Conservation (phyloP, 92 coral and sea anemone species). For the Palythoa grandiflora region DNA sequence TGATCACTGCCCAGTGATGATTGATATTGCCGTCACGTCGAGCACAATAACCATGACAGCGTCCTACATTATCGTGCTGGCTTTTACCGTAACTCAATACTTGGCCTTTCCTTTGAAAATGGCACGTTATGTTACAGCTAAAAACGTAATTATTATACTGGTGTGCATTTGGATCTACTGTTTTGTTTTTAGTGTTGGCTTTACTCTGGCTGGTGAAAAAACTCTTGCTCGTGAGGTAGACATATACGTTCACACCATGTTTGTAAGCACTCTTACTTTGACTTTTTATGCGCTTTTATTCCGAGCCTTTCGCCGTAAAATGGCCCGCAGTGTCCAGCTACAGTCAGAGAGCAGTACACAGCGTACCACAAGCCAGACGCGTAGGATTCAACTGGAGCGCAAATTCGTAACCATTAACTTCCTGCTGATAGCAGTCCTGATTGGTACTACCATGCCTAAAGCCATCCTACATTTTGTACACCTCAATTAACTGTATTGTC, state of each 20-base stretch:
- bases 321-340: too few relatives aligned
- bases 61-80: background rate
- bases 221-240: too few relatives aligned
- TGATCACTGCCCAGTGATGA: too few relatives aligned
- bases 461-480: background rate
- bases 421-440: background rate
- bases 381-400: too few relatives aligned
- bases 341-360: too few relatives aligned
- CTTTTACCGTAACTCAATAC: slow-evolving; percentile 4
- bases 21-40: too few relatives aligned
- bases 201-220: background rate
- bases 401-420: slow-evolving; percentile 15
- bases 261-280: background rate
- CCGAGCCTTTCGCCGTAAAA: background rate
- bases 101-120: background rate
- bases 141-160: background rate
- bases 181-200: background rate
- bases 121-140: background rate
- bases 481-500: background rate
- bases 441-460: background rate
- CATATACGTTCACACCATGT: background rate
- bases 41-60: background rate
- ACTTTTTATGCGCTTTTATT: slow-evolving; percentile 3
- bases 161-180: slow-evolving; percentile 11
- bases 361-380: too few relatives aligned